A percentile compares a stretch with the other conserved stretches of the same genome.
Evolutionary conservation across 2,888 invertebrate genomes (phyloP).

Genomic region (Anthophora plumipes): DNA sequence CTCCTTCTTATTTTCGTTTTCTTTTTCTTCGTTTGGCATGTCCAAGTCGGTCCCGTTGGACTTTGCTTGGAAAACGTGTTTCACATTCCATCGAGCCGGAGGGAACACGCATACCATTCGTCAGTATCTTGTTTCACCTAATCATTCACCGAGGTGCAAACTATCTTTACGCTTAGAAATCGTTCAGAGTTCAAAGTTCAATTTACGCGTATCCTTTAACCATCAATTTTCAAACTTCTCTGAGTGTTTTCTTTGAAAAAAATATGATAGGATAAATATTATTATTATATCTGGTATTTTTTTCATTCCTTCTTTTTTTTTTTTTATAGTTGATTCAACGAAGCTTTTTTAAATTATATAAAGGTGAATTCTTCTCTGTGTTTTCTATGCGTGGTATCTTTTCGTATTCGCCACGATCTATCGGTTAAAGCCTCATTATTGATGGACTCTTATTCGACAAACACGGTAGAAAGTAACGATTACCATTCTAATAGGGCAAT

Average conservation of each 20-base stretch:
- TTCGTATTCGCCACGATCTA: background rate
- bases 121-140: constrained; percentile 39
- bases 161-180: background rate
- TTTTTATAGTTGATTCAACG: background rate
- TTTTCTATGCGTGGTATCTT: background rate
- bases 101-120: constrained; percentile 19
- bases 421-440: background rate
- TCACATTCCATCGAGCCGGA: constrained; percentile 44
- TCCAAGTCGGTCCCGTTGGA: constrained; percentile 51
- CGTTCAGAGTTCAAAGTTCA: background rate
- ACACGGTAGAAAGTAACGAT: background rate
- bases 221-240: background rate
- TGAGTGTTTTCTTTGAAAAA: background rate
- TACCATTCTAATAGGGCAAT: constrained; percentile 5
- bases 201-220: constrained; percentile 1
- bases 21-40: constrained; percentile 9
- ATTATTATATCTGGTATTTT: background rate
- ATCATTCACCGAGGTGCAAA: constrained; percentile 40
- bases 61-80: constrained; percentile 42
- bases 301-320: too few species aligned
- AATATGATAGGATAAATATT: background rate
- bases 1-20: constrained; percentile 10
- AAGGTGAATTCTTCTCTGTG: background rate
- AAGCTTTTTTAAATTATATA: background rate
- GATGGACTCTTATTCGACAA: background rate